Conservation (phyloP, 1,140 invertebrate genomes). For the Danaus plexippus region DNA sequence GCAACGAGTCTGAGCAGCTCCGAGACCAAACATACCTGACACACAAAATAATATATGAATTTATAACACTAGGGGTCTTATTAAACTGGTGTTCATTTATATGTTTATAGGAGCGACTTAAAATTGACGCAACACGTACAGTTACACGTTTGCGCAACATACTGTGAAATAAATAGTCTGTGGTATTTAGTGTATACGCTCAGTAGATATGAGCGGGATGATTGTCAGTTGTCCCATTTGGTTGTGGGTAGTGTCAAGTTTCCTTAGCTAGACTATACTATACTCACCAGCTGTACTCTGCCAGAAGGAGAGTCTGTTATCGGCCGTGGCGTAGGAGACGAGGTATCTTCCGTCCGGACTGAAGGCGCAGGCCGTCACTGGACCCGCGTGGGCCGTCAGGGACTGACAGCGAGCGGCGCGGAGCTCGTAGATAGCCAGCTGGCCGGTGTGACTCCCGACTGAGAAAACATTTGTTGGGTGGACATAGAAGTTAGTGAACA, state of each 20-base stretch:
- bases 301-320: constrained; percentile 98
- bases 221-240: too few species aligned
- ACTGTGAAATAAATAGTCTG: too few species aligned
- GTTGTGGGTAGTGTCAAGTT: too few species aligned
- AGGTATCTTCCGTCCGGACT: constrained; percentile 98
- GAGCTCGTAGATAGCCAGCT: constrained; percentile 87
- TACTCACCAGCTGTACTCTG: constrained; percentile 84
- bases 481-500: background rate
- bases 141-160: too few species aligned
- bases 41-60: background rate
- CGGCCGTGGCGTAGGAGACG: constrained; percentile 94
- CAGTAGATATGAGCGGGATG: too few species aligned
- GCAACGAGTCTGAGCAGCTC: constrained; percentile 91
- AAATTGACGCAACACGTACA: too few species aligned
- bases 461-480: background rate
- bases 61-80: too few species aligned
- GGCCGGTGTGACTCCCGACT: constrained; percentile 94
- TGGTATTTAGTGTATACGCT: too few species aligned
- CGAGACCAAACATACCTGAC: constrained; percentile 90
- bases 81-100: too few species aligned
- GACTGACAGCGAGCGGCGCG: constrained; percentile 94
- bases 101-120: too few species aligned
- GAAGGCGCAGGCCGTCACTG: constrained; percentile 94
- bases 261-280: too few species aligned
- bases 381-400: constrained; percentile 88